A percentile compares a stretch with the other conserved stretches of the same genome.
Conservation (phyloP, 1,140 invertebrate species). For the Brachionus sp. region DNA sequence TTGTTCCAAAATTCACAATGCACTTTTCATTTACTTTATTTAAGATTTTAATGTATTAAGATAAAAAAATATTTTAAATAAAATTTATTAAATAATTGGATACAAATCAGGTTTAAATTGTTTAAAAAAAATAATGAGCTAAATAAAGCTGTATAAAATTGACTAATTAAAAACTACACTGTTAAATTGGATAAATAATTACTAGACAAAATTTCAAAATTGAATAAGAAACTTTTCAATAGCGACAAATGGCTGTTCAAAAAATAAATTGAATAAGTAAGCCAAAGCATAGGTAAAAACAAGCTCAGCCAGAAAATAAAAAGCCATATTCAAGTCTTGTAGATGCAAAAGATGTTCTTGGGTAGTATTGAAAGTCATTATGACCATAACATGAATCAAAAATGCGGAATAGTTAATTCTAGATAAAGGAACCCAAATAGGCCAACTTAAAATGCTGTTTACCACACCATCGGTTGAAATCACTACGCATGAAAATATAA, state of each 20-base stretch:
- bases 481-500: not conserved
- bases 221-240: slow-evolving; percentile 24
- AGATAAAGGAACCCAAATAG: slow-evolving; percentile 75
- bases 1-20: no score
- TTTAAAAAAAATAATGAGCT: not conserved
- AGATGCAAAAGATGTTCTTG: slow-evolving; percentile 7
- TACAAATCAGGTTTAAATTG: not conserved
- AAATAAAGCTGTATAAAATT: not conserved
- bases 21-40: no score
- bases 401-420: slow-evolving; percentile 84
- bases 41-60: no score
- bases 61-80: not conserved
- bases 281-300: slow-evolving; percentile 15
- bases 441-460: slow-evolving; percentile 72
- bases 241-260: slow-evolving; percentile 10
- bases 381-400: slow-evolving; percentile 68
- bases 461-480: slow-evolving; percentile 54
- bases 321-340: slow-evolving; percentile 13
- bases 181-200: not conserved
- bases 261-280: slow-evolving; percentile 28
- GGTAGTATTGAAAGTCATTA: slow-evolving; percentile 1
- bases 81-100: not conserved
- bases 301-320: not conserved
- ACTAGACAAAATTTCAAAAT: not conserved
- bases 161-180: not conserved